These are phyloP conservation scores for Nowickia ferox DNA, from an alignment of 2,888 invertebrate genomes.

Conservation along the genomic window DNA sequence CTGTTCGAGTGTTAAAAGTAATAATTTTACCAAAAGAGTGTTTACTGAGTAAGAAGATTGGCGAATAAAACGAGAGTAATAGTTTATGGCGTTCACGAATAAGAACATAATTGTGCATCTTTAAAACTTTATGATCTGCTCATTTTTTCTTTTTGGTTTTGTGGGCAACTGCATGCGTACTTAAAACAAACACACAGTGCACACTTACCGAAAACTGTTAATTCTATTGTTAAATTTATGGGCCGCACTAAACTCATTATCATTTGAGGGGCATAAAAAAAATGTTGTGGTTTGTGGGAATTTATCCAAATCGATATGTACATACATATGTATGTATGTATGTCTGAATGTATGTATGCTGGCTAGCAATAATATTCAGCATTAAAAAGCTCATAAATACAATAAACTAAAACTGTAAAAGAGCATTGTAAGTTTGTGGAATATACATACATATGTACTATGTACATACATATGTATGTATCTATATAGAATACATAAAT, in stretches of 20 bases:
- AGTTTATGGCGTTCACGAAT: slow-evolving; percentile 27
- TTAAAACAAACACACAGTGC: slow-evolving; percentile 2
- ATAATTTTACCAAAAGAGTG: slow-evolving; percentile 44
- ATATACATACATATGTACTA: not conserved
- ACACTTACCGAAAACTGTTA: slow-evolving; percentile 26
- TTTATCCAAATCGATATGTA: not conserved
- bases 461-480: not conserved
- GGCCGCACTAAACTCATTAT: slow-evolving; percentile 80
- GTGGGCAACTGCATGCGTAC: slow-evolving; percentile 22
- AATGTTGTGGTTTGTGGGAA: slow-evolving; percentile 44
- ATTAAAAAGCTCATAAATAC: slow-evolving; percentile 5
- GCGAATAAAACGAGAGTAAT: slow-evolving; percentile 40
- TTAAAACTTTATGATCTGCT: slow-evolving; percentile 28
- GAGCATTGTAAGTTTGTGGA: not conserved
- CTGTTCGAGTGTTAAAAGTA: slow-evolving; percentile 24
- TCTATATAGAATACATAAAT: not conserved
- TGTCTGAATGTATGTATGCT: not conserved
- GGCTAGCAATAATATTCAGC: slow-evolving; percentile 8
- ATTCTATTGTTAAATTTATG: slow-evolving; percentile 78
- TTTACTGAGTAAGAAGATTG: slow-evolving; percentile 51
- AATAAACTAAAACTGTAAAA: slow-evolving; percentile 1
- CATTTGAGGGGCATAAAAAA: slow-evolving; percentile 71
- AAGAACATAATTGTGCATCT: slow-evolving; percentile 33
- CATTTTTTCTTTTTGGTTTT: slow-evolving; percentile 25
- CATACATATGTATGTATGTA: not conserved